Conservation (phyloP, 2,797 vertebrate genomes). For the Austrolebias charrua region DNA sequence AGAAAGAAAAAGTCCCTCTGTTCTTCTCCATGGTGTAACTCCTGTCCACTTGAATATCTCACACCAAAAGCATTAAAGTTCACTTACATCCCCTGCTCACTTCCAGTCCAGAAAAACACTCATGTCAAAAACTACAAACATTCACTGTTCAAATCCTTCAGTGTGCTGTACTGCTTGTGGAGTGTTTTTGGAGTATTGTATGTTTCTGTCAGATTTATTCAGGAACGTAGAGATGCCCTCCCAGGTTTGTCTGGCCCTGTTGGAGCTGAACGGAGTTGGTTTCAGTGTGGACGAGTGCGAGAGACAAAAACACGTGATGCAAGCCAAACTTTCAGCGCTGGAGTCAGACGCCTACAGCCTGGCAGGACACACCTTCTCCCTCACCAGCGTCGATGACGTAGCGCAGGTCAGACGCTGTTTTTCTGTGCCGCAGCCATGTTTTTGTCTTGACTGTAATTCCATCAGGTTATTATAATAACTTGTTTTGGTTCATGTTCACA, state of each 20-base stretch:
- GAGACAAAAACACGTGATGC: constrained; percentile 92
- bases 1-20: too few relatives aligned
- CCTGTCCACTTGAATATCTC: too few relatives aligned
- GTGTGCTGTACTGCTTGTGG: too few relatives aligned
- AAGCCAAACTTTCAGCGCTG: constrained; percentile 88
- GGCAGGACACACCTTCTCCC: constrained; percentile 92
- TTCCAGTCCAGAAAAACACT: too few relatives aligned
- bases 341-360: constrained; percentile 88
- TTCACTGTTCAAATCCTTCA: too few relatives aligned
- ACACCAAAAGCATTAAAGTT: too few relatives aligned
- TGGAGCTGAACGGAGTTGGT: constrained; percentile 95
- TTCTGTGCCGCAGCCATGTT: too few relatives aligned
- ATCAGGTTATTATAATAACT: not conserved
- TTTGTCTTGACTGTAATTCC: not conserved
- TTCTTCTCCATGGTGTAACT: too few relatives aligned
- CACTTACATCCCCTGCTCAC: too few relatives aligned
- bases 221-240: constrained; percentile 90
- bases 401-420: constrained; percentile 83
- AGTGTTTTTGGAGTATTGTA: too few relatives aligned
- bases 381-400: constrained; percentile 91
- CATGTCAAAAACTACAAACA: too few relatives aligned
- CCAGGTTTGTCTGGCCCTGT: constrained; percentile 89
- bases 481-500: not conserved
- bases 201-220: constrained; percentile 87
- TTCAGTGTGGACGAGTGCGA: constrained; percentile 91